Base-by-base conservation (phyloP, 2,113 vertebrate genomes). In the Todiramphus chloris region DNA sequence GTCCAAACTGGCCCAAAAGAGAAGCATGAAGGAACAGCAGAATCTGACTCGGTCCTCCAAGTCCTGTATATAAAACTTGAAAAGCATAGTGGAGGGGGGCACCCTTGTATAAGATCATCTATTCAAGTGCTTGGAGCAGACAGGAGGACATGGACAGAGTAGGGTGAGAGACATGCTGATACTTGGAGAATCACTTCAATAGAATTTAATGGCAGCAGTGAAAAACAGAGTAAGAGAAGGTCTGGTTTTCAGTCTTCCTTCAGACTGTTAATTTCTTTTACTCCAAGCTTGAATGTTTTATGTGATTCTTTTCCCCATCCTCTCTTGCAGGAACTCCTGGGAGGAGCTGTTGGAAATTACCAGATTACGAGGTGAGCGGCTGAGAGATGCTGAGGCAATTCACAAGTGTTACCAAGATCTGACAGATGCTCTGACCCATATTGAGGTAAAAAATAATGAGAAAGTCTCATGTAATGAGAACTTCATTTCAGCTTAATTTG, bases 371-470 rank as follows among this genome's bases (percentile, higher is more conserved):
- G 97, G 98, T 67, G 93, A 93, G 64, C 91, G 31, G 60, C 98
- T 99, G 72, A 93, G 76, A 93, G 97, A 95, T 59, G 98, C 98
- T 2, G 98, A 99, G 75, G 76, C 33, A 0, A 97, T 98, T 94
- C 98, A 99, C 96, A 97, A 94, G 78, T 97, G 97, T 78, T 97
- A 98, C 87, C 97, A 96, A 90, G 99, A 99, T 70, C 97, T 99
- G 91, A 97, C 78, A 9, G 98, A 99, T 63, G 98, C 98, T 13
- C 97, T 99, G 53, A 67, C 78, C 15, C 98, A 98, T 51, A 98
- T 99, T 93, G 97, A 99, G 98, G 99, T 99, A 93, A 95, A 89
- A 92, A 91, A 58, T 9, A 28, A 35, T 6, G 25, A 16, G 20
- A 44, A 82, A 46, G 33, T 66, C 24, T 79, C 37, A 70, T 37